Conservation (phyloP, 2,888 invertebrate species). For the Melinaea menophilus region DNA sequence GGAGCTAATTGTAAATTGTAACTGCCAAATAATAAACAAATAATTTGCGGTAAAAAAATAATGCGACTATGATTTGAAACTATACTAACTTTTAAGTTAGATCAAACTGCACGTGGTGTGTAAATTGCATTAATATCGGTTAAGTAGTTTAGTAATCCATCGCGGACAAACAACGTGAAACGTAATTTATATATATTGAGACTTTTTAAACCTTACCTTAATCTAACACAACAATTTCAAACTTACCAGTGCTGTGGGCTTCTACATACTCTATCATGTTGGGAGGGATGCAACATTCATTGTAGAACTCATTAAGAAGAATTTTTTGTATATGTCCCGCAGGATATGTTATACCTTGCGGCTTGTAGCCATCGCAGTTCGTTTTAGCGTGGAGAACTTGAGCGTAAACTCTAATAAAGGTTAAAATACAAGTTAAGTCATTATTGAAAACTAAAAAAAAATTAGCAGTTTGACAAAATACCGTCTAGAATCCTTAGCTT, state of each 20-base stretch:
- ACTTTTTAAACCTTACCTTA: too few species aligned
- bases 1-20: too few species aligned
- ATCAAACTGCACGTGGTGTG: too few species aligned
- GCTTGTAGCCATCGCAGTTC: slow-evolving; percentile 88
- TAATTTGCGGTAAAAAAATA: too few species aligned
- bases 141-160: too few species aligned
- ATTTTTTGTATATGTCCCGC: slow-evolving; percentile 80
- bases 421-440: slow-evolving; percentile 1
- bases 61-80: too few species aligned
- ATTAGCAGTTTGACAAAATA: slow-evolving; percentile 29
- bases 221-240: not conserved
- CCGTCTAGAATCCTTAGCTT: slow-evolving; percentile 80
- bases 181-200: too few species aligned
- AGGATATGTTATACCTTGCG: slow-evolving; percentile 83
- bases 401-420: slow-evolving; percentile 77
- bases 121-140: too few species aligned
- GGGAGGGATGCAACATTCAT: slow-evolving; percentile 84
- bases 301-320: slow-evolving; percentile 80
- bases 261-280: slow-evolving; percentile 86
- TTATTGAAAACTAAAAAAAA: not conserved
- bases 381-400: slow-evolving; percentile 86
- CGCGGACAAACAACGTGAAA: too few species aligned
- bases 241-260: slow-evolving; percentile 88
- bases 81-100: too few species aligned
- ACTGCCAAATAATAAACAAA: too few species aligned